Evolutionary conservation across 2,888 invertebrate species (phyloP).

Genomic region (Eilema sororculum): DNA sequence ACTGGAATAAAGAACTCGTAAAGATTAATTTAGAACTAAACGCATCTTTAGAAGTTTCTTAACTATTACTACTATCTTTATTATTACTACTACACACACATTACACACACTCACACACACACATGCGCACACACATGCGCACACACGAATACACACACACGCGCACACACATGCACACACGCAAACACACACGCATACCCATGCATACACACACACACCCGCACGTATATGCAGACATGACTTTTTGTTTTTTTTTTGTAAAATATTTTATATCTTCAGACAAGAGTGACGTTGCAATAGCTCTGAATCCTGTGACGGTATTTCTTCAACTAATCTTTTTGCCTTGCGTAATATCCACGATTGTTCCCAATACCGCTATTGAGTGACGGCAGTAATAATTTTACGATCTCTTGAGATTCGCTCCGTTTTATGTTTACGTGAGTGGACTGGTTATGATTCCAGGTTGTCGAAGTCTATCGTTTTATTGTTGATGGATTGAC

Average conservation of each 20-base stretch:
- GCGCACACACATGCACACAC: too few species aligned
- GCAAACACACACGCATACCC: conserved; percentile 90
- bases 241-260: too few species aligned
- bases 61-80: too few species aligned
- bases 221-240: too few species aligned
- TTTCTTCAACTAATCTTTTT: conserved; percentile 35
- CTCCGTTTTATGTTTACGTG: conserved; percentile 53
- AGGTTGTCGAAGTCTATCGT: conserved; percentile 27
- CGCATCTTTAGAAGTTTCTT: conserved; percentile 10
- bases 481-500: conserved; percentile 35
- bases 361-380: conserved; percentile 44
- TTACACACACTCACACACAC: too few species aligned
- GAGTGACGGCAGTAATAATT: conserved; percentile 53
- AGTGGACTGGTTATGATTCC: conserved; percentile 44
- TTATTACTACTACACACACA: too few species aligned
- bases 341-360: conserved; percentile 38
- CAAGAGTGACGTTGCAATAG: conserved; percentile 11
- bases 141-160: neutral
- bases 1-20: conserved; percentile 28
- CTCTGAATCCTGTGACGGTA: conserved; percentile 25
- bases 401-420: conserved; percentile 51
- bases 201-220: conserved; percentile 93
- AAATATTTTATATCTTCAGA: conserved; percentile 4
- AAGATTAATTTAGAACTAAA: conserved; percentile 20
- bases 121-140: too few species aligned